phyloP scores from a whole-genome alignment of 2,797 vertebrate species.

The Valencia hispanica region DNA sequence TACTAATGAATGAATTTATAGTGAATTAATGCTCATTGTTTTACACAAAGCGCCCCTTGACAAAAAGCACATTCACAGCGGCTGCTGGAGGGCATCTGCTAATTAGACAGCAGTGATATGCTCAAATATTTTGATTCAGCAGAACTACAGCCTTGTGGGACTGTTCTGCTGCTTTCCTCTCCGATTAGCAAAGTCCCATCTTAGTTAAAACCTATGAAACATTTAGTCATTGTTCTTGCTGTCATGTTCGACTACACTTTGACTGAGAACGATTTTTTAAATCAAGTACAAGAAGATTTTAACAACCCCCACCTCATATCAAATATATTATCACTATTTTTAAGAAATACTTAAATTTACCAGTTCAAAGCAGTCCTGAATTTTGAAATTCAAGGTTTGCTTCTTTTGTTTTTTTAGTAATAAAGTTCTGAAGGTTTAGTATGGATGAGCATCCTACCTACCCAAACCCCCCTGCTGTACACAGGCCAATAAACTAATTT shows the following conservation, averaged over 20 bases:
- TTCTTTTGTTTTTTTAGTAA: not conserved
- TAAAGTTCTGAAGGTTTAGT: not conserved
- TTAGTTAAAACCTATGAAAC: conserved; percentile 25
- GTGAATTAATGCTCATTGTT: conserved; percentile 1
- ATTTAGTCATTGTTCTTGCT: conserved; percentile 15
- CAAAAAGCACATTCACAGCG: not conserved
- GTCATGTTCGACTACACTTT: not conserved
- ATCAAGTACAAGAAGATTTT: not conserved
- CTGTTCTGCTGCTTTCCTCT: conserved; percentile 49
- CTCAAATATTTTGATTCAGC: conserved; percentile 40
- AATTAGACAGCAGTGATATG: conserved; percentile 37
- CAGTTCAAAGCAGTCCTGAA: not conserved
- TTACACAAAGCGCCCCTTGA: conserved; percentile 19
- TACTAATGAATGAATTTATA: not conserved
- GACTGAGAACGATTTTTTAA: not conserved
- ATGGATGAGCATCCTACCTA: not conserved
- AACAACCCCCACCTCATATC: not conserved
- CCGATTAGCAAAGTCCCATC: conserved; percentile 61
- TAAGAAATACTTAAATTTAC: not conserved
- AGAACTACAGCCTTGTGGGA: conserved; percentile 46
- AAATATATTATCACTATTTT: not conserved
- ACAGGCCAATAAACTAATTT: not conserved
- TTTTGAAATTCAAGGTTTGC: not conserved
- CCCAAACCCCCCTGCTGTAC: too few species aligned
- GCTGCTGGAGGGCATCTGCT: conserved; percentile 39